Base-by-base conservation (phyloP, 2,113 vertebrate species). In the Crotalus horridus region DNA sequence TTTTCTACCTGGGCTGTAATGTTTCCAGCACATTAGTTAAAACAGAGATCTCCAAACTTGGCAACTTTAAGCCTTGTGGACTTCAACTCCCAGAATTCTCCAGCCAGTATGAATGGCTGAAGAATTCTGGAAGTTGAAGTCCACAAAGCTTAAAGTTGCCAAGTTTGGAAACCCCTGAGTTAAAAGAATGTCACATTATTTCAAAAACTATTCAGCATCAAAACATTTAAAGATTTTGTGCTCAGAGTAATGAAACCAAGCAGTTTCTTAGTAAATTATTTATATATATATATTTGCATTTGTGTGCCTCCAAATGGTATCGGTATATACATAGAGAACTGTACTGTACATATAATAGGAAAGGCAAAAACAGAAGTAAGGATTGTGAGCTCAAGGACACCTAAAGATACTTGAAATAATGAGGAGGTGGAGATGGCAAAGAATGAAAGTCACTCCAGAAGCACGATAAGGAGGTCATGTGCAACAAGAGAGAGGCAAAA, bases 391-490 rank as follows among this genome's bases (percentile, higher is more conserved):
- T 64, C 13, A 46, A 92, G 51, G 59, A 81, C 43, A 64, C 9
- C 29, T 61, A 88, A 88, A 51, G 55, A 33, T 12, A 6, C 11
- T 17, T 61, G 11, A 9, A 61, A 51, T 61, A 86, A 85, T 86
- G 46, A 93, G 69, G 54, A 89, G 81, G 64, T 90, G 55, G 56
- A 86, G 46, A 51, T 64, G 21, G 24, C 29, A 29, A 90, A 61
- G 56, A 86, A 21, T 29, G 9, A 93, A 89, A 58, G 6, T 59
- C 43, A 93, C 43, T 59, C 88, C 29, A 61, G 2, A 90, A 23
- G 69, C 55, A 90, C 29, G 55, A 61, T 93, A 93, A 86, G 43
- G 54, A 93, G 20, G 29, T 93, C 69, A 90, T 59, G 46, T 85
- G 88, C 54, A 85, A 85, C 89, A 29, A 5, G 26, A 89, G 39